Conservation (phyloP, 2,113 vertebrate species). For the Equus przewalskii region DNA sequence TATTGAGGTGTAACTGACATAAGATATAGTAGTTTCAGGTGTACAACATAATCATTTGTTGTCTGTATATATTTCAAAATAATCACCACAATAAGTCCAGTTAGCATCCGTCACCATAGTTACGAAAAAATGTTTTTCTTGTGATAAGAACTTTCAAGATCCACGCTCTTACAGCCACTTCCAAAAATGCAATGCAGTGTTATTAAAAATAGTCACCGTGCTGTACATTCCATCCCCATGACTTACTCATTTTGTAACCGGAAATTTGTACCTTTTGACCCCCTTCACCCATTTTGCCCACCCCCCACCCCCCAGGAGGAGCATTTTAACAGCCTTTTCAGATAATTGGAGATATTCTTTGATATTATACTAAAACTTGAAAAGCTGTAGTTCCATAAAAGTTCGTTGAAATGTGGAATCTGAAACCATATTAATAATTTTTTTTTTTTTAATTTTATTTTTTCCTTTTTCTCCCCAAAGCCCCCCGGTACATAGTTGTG, state of each 20-base stretch:
- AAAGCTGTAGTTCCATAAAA: not conserved
- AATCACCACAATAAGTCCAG: too few species aligned
- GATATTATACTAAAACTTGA: not conserved
- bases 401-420: not conserved
- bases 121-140: not conserved
- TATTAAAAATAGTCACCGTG: not conserved
- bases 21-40: not conserved
- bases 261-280: not conserved
- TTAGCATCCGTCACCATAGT: not conserved
- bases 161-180: not conserved
- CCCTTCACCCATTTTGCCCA: not conserved
- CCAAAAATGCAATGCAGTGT: not conserved
- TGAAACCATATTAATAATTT: not conserved
- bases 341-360: not conserved
- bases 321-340: not conserved
- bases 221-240: not conserved
- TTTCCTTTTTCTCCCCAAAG: too few species aligned
- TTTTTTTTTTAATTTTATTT: not conserved
- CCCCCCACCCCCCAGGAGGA: not conserved
- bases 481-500: too few species aligned
- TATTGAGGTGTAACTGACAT: not conserved
- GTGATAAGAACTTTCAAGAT: not conserved
- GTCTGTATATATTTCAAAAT: not conserved
- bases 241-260: not conserved
- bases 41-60: not conserved